phyloP scores from a whole-genome alignment of 2,797 vertebrate genomes.

The Protonibea diacanthus region DNA sequence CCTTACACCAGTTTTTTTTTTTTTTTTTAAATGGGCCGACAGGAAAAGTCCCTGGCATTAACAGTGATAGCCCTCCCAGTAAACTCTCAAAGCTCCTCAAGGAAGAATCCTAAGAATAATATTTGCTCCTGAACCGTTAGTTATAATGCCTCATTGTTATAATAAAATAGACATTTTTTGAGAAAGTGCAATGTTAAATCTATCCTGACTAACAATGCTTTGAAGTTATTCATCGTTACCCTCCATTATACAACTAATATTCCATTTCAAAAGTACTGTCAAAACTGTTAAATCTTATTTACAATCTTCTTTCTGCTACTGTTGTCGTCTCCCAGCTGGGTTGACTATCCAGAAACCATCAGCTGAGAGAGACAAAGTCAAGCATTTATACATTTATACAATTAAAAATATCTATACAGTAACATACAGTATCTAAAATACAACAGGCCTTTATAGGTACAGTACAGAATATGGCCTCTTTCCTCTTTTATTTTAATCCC shows the following conservation, averaged over 20 bases:
- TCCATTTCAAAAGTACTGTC: conserved; percentile 57
- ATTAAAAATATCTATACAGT: conserved; percentile 81
- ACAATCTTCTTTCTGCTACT: conserved; percentile 73
- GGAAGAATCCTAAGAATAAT: conserved; percentile 50
- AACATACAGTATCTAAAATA: conserved; percentile 83
- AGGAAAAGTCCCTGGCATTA: conserved; percentile 54
- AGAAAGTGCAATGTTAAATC: conserved; percentile 80
- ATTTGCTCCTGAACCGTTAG: conserved; percentile 61
- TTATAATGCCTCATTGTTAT: conserved; percentile 77
- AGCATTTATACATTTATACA: conserved; percentile 81
- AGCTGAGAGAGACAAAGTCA: conserved; percentile 57
- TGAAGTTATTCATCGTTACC: conserved; percentile 56
- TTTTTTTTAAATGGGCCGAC: conserved; percentile 14
- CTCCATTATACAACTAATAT: conserved; percentile 53
- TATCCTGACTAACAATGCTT: conserved; percentile 64
- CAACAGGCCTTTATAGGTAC: conserved; percentile 76
- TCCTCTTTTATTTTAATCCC: conserved; percentile 65
- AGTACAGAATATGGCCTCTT: conserved; percentile 79
- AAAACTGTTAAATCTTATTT: conserved; percentile 76
- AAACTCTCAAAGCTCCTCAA: conserved; percentile 57
- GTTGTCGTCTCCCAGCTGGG: conserved; percentile 43
- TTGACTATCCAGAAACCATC: conserved; percentile 57
- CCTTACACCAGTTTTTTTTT: conserved; percentile 2
- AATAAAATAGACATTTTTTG: conserved; percentile 81
- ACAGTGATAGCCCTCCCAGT: conserved; percentile 65